Evolutionary conservation across 2,113 vertebrate species (phyloP), one percentile per base, ranked within the genome.

Genomic region (Parus major): DNA sequence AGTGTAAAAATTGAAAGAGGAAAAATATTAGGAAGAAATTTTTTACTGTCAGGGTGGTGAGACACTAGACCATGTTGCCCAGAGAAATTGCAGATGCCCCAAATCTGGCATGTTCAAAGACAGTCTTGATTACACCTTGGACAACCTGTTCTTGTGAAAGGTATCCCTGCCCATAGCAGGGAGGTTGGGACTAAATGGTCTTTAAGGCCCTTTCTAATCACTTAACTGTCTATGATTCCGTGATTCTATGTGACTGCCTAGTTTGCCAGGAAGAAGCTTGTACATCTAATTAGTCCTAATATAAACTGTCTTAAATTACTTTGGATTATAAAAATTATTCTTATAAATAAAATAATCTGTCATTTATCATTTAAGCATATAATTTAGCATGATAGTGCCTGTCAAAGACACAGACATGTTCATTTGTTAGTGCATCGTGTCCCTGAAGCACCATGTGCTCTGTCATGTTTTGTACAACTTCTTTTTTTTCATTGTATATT

Each of bases 241-340:
- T 84, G 70, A 96, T 95, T 94, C 83, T 50, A 60, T 91, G 59
- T 92, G 81, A 82, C 85, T 95, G 85, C 53, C 71, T 90, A 76
- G 55, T 86, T 93, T 79, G 33, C 63, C 78, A 94, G 82, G 78
- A 91, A 93, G 22, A 27, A 41, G 41, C 15, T 83, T 95, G 46
- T 61, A 82, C 20, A 66, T 76, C 47, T 94, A 97, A 91, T 91
- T 96, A 93, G 25, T 66, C 20, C 49, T 94, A 97, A 93, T 46
- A 95, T 71, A 57, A 97, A 71, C 29, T 42, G 25, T 44, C 82
- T 96, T 42, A 33, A 75, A 86, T 76, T 76, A 79, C 28, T 93
- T 92, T 39, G 80, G 44, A 90, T 86, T 87, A 88, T 28, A 76
- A 46, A 81, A 91, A 92, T 86, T 89, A 69, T 91, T 95, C 56